Conservation (phyloP, 2,113 vertebrate species). For the Theristicus caerulescens region DNA sequence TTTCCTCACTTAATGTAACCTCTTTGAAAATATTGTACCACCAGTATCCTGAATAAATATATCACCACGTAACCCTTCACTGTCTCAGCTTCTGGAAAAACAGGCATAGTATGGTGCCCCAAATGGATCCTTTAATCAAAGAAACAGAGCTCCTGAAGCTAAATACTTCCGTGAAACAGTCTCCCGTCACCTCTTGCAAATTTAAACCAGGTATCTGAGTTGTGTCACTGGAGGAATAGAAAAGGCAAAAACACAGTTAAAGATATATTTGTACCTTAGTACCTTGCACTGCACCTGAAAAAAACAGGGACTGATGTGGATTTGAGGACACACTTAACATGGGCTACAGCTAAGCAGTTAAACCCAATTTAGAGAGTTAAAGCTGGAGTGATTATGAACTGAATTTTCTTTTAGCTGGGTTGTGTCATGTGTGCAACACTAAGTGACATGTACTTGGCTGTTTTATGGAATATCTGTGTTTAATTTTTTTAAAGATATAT, state of each 20-base stretch:
- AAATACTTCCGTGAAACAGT: neutral
- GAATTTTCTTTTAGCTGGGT: neutral
- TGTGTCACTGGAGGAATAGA: neutral
- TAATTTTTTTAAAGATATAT: neutral
- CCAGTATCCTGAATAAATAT: neutral
- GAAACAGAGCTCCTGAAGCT: neutral
- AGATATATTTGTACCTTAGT: neutral
- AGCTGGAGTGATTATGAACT: neutral
- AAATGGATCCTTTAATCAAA: neutral
- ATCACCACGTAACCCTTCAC: neutral
- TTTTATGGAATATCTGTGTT: neutral
- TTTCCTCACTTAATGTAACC: neutral
- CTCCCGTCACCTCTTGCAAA: neutral
- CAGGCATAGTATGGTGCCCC: neutral
- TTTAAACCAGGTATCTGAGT: neutral
- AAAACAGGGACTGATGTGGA: accelerated
- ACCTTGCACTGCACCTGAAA: neutral
- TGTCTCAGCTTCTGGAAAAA: neutral
- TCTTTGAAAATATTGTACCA: neutral
- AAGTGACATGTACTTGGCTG: neutral
- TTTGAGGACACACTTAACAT: neutral
- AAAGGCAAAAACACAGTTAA: neutral
- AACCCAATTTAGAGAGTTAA: neutral
- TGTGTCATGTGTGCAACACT: neutral
- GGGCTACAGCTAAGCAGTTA: neutral